phyloP scores from a whole-genome alignment of 2,797 vertebrate genomes.

The Bradypus variegatus region DNA sequence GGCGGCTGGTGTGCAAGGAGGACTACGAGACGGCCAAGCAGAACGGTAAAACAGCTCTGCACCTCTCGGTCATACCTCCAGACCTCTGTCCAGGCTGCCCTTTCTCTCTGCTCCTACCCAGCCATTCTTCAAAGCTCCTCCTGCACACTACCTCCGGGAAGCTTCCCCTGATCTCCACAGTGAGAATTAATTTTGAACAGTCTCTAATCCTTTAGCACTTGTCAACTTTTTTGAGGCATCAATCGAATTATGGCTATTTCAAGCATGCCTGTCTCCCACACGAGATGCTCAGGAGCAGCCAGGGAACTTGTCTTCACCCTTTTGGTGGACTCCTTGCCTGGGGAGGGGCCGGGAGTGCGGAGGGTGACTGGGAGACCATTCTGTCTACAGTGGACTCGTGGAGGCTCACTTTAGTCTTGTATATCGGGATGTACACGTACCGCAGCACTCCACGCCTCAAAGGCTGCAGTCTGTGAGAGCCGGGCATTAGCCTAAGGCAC shows the following conservation, averaged over 20 bases:
- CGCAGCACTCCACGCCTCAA: background rate
- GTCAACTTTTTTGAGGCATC: background rate
- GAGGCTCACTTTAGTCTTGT: background rate
- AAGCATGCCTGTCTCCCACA: accelerated
- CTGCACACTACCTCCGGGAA: no score
- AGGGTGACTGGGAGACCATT: background rate
- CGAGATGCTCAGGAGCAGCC: background rate
- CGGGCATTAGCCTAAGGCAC: accelerated
- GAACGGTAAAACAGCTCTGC: slow-evolving; percentile 79
- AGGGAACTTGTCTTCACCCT: background rate
- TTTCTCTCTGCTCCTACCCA: accelerated
- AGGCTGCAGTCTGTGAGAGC: background rate
- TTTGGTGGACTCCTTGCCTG: background rate
- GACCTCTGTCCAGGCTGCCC: accelerated
- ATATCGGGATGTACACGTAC: background rate
- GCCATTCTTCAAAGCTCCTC: accelerated
- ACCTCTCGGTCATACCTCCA: accelerated
- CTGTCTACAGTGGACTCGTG: background rate
- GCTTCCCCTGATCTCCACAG: background rate
- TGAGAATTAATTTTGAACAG: background rate
- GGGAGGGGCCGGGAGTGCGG: background rate
- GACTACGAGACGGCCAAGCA: slow-evolving; percentile 98
- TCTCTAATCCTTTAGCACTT: accelerated
- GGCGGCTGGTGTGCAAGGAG: slow-evolving; percentile 96
- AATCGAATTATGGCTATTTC: accelerated